A percentile compares a stretch with the other conserved stretches of the same genome.
Conservation (phyloP, 2,888 invertebrate species). For the Troides helena region DNA sequence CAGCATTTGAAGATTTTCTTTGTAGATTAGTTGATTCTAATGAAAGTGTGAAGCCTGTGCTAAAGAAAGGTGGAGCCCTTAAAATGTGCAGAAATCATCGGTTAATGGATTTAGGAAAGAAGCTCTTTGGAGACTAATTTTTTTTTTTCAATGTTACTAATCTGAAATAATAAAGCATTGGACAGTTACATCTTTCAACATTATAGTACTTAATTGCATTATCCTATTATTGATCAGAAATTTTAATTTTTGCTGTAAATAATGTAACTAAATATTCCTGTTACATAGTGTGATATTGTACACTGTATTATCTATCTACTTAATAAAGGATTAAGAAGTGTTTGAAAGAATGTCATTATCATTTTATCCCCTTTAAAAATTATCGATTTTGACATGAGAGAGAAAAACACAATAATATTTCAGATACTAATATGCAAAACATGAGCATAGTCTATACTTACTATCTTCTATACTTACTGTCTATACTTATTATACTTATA, state of each 20-base stretch:
- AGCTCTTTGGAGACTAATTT: slow-evolving; percentile 90
- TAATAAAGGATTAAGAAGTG: slow-evolving; percentile 23
- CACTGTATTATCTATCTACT: slow-evolving; percentile 9
- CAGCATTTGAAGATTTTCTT: slow-evolving; percentile 94
- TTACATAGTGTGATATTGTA: slow-evolving; percentile 23
- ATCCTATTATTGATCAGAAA: slow-evolving; percentile 19
- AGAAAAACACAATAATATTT: too few species aligned
- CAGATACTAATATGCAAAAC: too few species aligned
- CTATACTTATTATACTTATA: not conserved
- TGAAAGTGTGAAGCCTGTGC: slow-evolving; percentile 84
- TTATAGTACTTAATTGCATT: slow-evolving; percentile 19
- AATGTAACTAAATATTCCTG: slow-evolving; percentile 26
- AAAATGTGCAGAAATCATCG: slow-evolving; percentile 92
- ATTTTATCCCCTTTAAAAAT: slow-evolving; percentile 9
- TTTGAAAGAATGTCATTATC: slow-evolving; percentile 26
- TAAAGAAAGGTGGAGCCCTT: slow-evolving; percentile 90
- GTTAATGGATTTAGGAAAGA: slow-evolving; percentile 93
- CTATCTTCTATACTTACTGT: too few species aligned
- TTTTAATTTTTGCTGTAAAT: slow-evolving; percentile 27
- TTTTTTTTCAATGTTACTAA: not conserved
- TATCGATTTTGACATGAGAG: not conserved
- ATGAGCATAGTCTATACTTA: too few species aligned
- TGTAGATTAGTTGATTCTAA: slow-evolving; percentile 92
- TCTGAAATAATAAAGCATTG: not conserved
- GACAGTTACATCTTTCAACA: slow-evolving; percentile 4